Base-by-base conservation (phyloP, 37 sponge, comb jelly and placozoan genomes). In the Theonella swinhoei region DNA sequence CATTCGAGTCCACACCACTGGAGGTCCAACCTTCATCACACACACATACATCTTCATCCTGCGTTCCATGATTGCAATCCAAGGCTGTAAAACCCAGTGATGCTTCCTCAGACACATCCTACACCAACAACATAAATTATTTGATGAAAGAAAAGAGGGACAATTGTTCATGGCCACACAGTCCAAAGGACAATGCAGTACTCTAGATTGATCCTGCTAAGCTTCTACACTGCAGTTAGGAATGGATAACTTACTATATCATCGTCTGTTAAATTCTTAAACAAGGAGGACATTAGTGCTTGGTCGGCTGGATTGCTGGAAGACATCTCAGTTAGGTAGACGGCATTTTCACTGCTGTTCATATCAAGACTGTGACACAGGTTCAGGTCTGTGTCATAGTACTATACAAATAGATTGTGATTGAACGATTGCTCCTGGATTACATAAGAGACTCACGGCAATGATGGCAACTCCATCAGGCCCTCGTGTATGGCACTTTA, bases 321-420 rank as follows among this genome's bases (percentile, higher is more conserved):
- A 62, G 88, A 88, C 38, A 75, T 43, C 59, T 93, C 89, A 36
- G 80, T 71, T 29, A 84, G 86, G 29, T 39, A 63, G 31, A 88
- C 29, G 19, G 35, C 22, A 30, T 93, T 88, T 41, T 88, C 89
- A 11, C 84, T 63, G 24, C 25, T 24, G n/a, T 81, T 14, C 75
- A 75, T 75, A 42, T 88, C 84, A 25, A 85, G 75, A 5, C 67
- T 69, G 35, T 76, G 89, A 63, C 93, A 93, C 42, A 73, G 17
- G 60, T 93, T 93, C 39, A 67, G 76, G 22, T 93, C 93, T 83
- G 85, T 81, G 42, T 93, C 93, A 81, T 93, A 93, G 79, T 88
- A 93, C 93, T 93, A 74, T 30, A 3, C 7, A 7, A 20, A 65
- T 65, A 65, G 66, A 23, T 65, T 23, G 66, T 11, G 66, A 65